These are phyloP conservation scores for Sander lucioperca DNA, from an alignment of 2,113 vertebrate species.

Conservation along the genomic window DNA sequence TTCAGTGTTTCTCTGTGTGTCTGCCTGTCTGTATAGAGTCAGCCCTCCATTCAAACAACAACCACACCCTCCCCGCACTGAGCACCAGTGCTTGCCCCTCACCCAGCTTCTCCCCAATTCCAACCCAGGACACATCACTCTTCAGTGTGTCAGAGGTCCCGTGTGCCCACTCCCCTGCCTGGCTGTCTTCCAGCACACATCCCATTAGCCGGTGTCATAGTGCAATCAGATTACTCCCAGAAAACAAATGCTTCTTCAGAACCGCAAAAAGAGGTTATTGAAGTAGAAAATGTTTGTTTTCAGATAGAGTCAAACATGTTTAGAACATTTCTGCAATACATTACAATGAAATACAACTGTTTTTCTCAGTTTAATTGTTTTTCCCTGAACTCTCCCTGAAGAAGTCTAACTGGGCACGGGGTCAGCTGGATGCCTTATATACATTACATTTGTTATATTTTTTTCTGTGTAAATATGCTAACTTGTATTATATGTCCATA, in stretches of 20 bases:
- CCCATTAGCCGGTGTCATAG: slow-evolving; percentile 21
- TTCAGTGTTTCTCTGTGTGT: slow-evolving; percentile 30
- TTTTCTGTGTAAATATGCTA: neutral
- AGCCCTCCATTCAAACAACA: slow-evolving; percentile 19
- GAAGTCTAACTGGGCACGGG: neutral
- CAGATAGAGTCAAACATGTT: neutral
- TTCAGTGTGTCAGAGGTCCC: slow-evolving; percentile 23
- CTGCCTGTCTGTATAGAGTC: slow-evolving; percentile 7
- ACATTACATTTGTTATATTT: neutral
- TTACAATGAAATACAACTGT: neutral
- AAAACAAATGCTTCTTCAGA: slow-evolving; percentile 6
- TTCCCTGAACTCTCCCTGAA: too few relatives aligned
- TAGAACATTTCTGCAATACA: neutral
- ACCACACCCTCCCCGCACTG: neutral
- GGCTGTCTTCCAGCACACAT: slow-evolving; percentile 12
- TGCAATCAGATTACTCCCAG: slow-evolving; percentile 22
- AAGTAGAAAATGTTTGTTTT: neutral
- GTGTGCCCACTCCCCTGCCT: neutral
- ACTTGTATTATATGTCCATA: neutral
- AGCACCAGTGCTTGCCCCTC: neutral
- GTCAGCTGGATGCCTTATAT: neutral
- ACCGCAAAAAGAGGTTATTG: neutral
- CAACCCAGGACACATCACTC: slow-evolving; percentile 32
- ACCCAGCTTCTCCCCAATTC: neutral
- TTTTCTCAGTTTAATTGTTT: neutral